Evolutionary conservation across 2,113 vertebrate species (phyloP).

Genomic region (Pseudorhombus dupliciocellatus): DNA sequence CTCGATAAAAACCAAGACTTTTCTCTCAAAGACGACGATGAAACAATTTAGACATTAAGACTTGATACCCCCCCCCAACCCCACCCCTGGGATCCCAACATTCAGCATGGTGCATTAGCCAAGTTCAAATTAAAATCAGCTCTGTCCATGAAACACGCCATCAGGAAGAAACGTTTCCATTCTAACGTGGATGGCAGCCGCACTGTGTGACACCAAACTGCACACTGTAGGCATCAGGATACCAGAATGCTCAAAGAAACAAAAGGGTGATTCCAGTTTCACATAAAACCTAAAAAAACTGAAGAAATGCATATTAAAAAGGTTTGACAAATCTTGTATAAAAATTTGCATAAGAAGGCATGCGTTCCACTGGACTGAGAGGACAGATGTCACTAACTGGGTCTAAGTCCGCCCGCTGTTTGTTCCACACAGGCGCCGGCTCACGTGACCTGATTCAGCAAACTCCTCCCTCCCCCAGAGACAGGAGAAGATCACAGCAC

Average conservation of each 20-base stretch:
- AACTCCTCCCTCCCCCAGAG: constrained; percentile 43
- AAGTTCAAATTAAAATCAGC: constrained; percentile 42
- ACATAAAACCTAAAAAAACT: constrained; percentile 61
- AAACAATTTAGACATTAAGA: constrained; percentile 48
- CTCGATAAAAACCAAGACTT: constrained; percentile 17
- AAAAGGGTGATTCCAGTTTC: constrained; percentile 65
- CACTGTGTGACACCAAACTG: constrained; percentile 5
- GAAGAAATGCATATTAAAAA: constrained; percentile 78
- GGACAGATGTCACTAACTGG: constrained; percentile 46
- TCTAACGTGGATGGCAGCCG: background rate
- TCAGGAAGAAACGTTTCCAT: constrained; percentile 25
- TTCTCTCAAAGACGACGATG: constrained; percentile 30
- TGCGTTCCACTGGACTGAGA: constrained; percentile 58
- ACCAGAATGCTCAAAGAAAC: constrained; percentile 53
- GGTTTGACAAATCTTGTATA: constrained; percentile 70
- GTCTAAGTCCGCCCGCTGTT: constrained; percentile 42
- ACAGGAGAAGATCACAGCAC: constrained; percentile 20
- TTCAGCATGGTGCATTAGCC: constrained; percentile 53
- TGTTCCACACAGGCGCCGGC: constrained; percentile 51
- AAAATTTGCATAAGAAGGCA: constrained; percentile 84
- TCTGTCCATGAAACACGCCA: constrained; percentile 3
- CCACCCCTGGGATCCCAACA: constrained; percentile 46
- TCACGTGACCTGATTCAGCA: constrained; percentile 60
- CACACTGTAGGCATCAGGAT: constrained; percentile 25
- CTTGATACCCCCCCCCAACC: constrained; percentile 8